Base-by-base conservation (phyloP, 1,140 invertebrate genomes). In the Aphaenogaster rudis region DNA sequence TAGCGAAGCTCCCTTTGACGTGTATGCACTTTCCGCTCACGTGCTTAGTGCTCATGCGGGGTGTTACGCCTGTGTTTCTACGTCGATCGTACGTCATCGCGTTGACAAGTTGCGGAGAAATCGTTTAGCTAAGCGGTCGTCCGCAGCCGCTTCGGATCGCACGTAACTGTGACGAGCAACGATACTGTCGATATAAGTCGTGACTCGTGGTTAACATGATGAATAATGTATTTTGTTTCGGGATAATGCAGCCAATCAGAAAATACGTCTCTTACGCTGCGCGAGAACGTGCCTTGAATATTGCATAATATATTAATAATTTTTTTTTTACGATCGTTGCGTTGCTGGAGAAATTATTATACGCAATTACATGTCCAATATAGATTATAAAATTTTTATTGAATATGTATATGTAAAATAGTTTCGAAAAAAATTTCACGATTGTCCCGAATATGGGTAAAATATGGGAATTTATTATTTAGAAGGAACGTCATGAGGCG, bases 81-180 rank as follows among this genome's bases (percentile, higher is more conserved):
- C n/a, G 80, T 84, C 80, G 69, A 84, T 76, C 69, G 69, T 48
- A 84, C 80, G 80, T 84, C 80, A 84, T 39, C 69, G 54, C 54
- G 66, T 45, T 84, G 80, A 84, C 80, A 84, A 84, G 80, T 74
- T 84, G 69, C 54, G 69, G 69, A 42, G 63, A 84, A 76, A 84
- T 84, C 80, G 80, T 84, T 84, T 76, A 84, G 69, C 42, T 48
- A 45, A 54, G 42, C 80, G 80, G 69, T 74, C 69, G 80, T 76
- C 69, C 50, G 39, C 66, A 69, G 64, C 45, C 54, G 39, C 69
- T 28, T 63, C 33, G 21, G 42, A 71, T 71, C 69, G 42, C 28
- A n/a, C 39, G 17, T 72, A 57, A 45, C 33, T 36, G 42, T 57
- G 69, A 61, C 80, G 67, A 36, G 52, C 15, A 36, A 39, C 39